A percentile compares a stretch with the other conserved stretches of the same genome.
Evolutionary conservation across 1,140 invertebrate genomes (phyloP).

Genomic region (Aporrectodea caliginosa): DNA sequence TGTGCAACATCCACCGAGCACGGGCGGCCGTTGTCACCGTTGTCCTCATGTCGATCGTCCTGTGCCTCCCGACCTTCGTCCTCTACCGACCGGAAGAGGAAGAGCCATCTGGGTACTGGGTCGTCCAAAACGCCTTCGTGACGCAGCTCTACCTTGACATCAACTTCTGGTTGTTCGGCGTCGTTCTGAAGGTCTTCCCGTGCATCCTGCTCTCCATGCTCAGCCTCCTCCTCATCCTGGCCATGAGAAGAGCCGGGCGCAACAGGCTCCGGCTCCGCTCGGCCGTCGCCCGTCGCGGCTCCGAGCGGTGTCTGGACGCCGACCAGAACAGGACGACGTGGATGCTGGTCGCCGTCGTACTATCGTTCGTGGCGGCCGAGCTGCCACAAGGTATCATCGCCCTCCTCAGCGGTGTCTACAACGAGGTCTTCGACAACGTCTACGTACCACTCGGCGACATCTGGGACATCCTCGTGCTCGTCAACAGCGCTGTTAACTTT

Average conservation of each 20-base stretch:
- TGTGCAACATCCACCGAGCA: neutral
- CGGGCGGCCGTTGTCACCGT: neutral
- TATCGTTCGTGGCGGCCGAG: constrained; percentile 82
- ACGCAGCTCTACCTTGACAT: constrained; percentile 36
- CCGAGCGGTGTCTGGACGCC: constrained; percentile 39
- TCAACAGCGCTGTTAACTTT: constrained; percentile 90
- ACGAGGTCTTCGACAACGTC: constrained; percentile 47
- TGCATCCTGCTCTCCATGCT: constrained; percentile 57
- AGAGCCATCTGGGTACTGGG: constrained; percentile 3
- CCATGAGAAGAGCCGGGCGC: constrained; percentile 35
- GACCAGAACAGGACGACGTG: constrained; percentile 79
- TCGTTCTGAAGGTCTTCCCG: constrained; percentile 52
- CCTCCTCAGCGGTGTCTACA: constrained; percentile 46
- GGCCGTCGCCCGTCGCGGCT: constrained; percentile 32
- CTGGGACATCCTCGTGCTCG: constrained; percentile 83
- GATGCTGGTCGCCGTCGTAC: constrained; percentile 80
- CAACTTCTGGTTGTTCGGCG: constrained; percentile 46
- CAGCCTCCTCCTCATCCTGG: constrained; percentile 52
- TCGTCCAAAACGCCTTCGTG: constrained; percentile 1
- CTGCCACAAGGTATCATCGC: constrained; percentile 64
- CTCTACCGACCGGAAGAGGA: neutral
- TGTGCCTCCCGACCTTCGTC: neutral
- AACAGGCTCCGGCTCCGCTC: neutral
- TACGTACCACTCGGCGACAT: constrained; percentile 71
- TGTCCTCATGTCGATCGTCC: neutral